These are phyloP conservation scores for Drosophila punjabiensis DNA, from an alignment of 1,140 invertebrate genomes.

Conservation along the genomic window DNA sequence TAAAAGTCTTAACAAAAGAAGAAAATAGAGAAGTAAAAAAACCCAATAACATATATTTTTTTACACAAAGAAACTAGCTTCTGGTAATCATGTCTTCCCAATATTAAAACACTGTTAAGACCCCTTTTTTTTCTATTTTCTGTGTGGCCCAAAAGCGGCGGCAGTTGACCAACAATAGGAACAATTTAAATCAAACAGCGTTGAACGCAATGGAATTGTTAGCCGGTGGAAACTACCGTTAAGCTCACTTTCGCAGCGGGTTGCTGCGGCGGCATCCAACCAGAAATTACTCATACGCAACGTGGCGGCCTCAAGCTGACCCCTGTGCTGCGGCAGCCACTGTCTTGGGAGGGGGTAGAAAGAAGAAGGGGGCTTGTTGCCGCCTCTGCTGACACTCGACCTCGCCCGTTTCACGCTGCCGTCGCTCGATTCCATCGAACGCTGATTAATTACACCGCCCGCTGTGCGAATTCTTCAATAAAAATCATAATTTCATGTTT, in stretches of 20 bases:
- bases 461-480: slow-evolving; percentile 83
- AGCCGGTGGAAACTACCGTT: slow-evolving; percentile 76
- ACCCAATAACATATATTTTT: neutral
- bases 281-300: slow-evolving; percentile 66
- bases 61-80: neutral
- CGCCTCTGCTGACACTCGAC: slow-evolving; percentile 70
- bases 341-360: slow-evolving; percentile 19
- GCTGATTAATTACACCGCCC: slow-evolving; percentile 84
- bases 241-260: slow-evolving; percentile 81
- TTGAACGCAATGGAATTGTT: slow-evolving; percentile 67
- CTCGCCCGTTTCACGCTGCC: slow-evolving; percentile 65
- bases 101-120: neutral
- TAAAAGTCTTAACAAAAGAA: neutral
- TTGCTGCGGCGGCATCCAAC: slow-evolving; percentile 7
- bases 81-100: neutral
- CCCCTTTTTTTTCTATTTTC: neutral
- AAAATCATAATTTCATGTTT: slow-evolving; percentile 83
- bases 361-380: slow-evolving; percentile 37
- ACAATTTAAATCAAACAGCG: slow-evolving; percentile 81
- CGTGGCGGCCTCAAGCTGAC: slow-evolving; percentile 45
- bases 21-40: neutral
- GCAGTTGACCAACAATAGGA: slow-evolving; percentile 57
- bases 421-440: slow-evolving; percentile 47
- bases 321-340: slow-evolving; percentile 51
- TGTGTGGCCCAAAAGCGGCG: slow-evolving; percentile 34